Conservation (phyloP, 2,888 invertebrate genomes). For the Amphiduros pacificus region DNA sequence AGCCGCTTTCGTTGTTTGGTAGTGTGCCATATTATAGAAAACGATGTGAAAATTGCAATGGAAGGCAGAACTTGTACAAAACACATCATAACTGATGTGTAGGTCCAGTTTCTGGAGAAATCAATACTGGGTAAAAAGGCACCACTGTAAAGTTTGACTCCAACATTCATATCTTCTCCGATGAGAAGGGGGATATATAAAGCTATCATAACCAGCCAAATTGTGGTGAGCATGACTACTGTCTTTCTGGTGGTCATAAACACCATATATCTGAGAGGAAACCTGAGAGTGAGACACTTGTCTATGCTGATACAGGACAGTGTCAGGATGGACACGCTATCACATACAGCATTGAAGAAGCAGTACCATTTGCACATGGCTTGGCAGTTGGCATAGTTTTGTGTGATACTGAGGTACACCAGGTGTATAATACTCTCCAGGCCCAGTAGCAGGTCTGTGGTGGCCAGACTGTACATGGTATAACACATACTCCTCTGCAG, state of each 20-base stretch:
- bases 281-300: neutral
- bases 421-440: neutral
- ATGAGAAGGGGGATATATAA: too few species aligned
- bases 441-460: neutral
- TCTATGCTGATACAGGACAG: neutral
- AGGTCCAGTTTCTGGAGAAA: neutral
- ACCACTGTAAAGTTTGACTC: neutral
- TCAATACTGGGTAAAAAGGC: neutral
- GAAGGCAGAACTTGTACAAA: neutral
- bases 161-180: neutral
- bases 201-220: neutral
- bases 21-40: neutral
- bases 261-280: neutral
- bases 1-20: too few species aligned
- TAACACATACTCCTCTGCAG: too few species aligned
- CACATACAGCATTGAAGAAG: neutral
- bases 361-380: too few species aligned
- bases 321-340: neutral
- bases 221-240: neutral
- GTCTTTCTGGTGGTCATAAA: neutral
- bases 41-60: neutral
- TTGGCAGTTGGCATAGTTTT: neutral
- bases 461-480: neutral
- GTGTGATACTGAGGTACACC: neutral
- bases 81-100: neutral